Conservation (phyloP, 1,140 invertebrate species). For the Stegodyphus mimosarum region DNA sequence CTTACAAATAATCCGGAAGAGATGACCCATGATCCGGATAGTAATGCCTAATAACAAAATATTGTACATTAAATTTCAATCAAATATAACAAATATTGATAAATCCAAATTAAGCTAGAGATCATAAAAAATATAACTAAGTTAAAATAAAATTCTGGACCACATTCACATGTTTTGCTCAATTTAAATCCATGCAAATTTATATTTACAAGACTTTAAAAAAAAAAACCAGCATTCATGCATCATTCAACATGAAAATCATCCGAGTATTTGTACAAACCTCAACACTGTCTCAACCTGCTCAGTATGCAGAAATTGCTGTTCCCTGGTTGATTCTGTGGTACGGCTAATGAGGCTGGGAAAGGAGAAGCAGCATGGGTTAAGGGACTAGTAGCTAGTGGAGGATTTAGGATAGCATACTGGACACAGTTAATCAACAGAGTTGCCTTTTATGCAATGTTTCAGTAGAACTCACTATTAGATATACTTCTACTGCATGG, state of each 20-base stretch:
- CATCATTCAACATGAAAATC: conserved; percentile 54
- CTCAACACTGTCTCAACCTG: conserved; percentile 53
- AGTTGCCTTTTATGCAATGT: not conserved
- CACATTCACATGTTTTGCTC: no score
- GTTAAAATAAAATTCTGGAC: not conserved
- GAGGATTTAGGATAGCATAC: conserved; percentile 37
- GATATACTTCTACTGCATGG: no score
- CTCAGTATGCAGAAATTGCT: conserved; percentile 51
- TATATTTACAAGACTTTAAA: not conserved
- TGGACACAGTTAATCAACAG: not conserved
- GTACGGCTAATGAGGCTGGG: conserved; percentile 57
- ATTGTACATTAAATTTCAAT: not conserved
- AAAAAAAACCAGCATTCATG: not conserved
- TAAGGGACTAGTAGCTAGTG: conserved; percentile 44
- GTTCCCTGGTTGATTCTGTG: conserved; percentile 55
- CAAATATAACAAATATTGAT: not conserved
- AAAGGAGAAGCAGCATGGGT: conserved; percentile 58
- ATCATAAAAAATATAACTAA: not conserved
- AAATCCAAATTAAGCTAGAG: not conserved
- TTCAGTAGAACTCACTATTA: no score
- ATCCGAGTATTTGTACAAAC: conserved; percentile 51
- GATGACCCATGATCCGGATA: conserved; percentile 70
- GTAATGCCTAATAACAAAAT: conserved; percentile 46
- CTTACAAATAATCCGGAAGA: conserved; percentile 78
- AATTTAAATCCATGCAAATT: not conserved